Percentiles rank a stretch among this genome's conserved stretches.
phyloP scores from a whole-genome alignment of 2,113 vertebrate species.

The Sigmodon hispidus region DNA sequence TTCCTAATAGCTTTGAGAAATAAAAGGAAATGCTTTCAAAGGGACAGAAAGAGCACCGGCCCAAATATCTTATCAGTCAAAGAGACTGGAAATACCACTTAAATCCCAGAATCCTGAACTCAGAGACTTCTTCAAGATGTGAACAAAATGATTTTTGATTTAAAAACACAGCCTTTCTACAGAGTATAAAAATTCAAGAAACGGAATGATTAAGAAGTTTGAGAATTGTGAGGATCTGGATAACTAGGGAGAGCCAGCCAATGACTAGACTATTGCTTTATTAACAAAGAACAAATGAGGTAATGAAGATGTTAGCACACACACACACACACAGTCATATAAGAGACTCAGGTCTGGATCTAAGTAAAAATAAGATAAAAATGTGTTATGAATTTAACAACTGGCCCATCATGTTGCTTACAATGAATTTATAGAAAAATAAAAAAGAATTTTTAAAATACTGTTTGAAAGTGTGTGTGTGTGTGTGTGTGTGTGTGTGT shows the following conservation, averaged over 20 bases:
- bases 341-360: neutral
- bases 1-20: neutral
- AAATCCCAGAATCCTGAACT: neutral
- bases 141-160: slow-evolving; percentile 23
- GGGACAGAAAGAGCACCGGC: slow-evolving; percentile 29
- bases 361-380: slow-evolving; percentile 16
- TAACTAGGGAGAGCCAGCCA: neutral
- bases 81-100: slow-evolving; percentile 36
- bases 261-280: neutral
- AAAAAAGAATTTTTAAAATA: neutral
- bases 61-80: slow-evolving; percentile 9
- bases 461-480: neutral
- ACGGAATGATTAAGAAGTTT: neutral
- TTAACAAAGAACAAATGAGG: neutral
- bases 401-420: neutral
- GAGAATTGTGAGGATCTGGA: neutral
- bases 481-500: neutral
- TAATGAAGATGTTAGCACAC: slow-evolving; percentile 30
- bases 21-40: slow-evolving; percentile 26
- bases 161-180: neutral
- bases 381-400: neutral
- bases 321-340: neutral
- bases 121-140: neutral
- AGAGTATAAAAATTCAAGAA: neutral
- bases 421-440: neutral